Conservation (phyloP, 1,140 invertebrate genomes). For the Aphaenogaster floridana region DNA sequence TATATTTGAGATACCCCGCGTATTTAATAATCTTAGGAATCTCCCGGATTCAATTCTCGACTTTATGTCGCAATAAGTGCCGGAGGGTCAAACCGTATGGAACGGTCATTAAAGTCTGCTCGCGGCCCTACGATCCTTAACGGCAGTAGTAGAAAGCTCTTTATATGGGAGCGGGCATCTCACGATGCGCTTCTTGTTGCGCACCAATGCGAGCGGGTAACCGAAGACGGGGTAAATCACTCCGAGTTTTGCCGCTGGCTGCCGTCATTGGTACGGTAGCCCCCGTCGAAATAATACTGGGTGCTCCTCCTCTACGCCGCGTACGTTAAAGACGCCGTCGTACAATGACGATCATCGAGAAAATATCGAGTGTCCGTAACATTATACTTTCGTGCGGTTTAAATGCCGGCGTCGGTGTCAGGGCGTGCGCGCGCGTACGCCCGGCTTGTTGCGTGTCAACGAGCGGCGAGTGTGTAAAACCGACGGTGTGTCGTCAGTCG, state of each 20-base stretch:
- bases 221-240: conserved; percentile 83
- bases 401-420: conserved; percentile 78
- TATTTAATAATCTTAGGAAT: conserved; percentile 33
- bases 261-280: conserved; percentile 78
- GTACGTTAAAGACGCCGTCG: conserved; percentile 74
- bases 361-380: conserved; percentile 86
- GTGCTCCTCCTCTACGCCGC: conserved; percentile 42
- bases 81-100: background rate
- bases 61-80: conserved; percentile 26
- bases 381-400: conserved; percentile 84
- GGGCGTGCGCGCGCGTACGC: conserved; percentile 25
- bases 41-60: conserved; percentile 15
- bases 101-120: conserved; percentile 30
- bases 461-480: conserved; percentile 21
- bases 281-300: conserved; percentile 60
- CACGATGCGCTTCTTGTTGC: conserved; percentile 49
- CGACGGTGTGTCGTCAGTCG: background rate
- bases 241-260: conserved; percentile 66
- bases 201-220: conserved; percentile 74
- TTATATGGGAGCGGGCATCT: conserved; percentile 43
- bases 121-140: conserved; percentile 27
- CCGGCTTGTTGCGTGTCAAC: conserved; percentile 51
- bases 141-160: conserved; percentile 1
- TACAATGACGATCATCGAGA: conserved; percentile 85
- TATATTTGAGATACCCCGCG: background rate